These are phyloP conservation scores for Vandiemenella viatica DNA, from an alignment of 2,888 invertebrate species.

Conservation along the genomic window DNA sequence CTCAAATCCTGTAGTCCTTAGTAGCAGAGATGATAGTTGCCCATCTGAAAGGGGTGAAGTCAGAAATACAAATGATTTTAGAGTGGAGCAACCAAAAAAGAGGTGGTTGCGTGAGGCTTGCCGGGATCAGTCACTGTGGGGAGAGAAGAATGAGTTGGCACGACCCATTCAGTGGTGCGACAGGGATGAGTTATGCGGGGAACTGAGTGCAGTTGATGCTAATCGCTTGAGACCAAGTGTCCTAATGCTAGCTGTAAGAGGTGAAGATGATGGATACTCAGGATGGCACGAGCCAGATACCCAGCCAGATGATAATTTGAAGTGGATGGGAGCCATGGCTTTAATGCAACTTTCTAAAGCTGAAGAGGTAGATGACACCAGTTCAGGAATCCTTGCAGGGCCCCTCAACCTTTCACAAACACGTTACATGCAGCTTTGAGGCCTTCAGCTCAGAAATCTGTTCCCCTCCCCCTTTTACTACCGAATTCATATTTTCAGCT, in stretches of 20 bases:
- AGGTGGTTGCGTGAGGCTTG: conserved; percentile 42
- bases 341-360: conserved; percentile 38
- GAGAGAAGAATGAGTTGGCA: conserved; percentile 30
- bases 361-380: conserved; percentile 1
- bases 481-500: too few species aligned
- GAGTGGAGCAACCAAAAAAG: conserved; percentile 36
- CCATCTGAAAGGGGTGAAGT: conserved; percentile 4
- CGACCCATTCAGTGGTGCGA: conserved; percentile 35
- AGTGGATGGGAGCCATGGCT: conserved; percentile 45
- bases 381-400: background rate
- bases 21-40: conserved; percentile 6
- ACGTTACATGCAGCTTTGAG: conserved; percentile 13
- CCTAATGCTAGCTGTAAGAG: conserved; percentile 25
- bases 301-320: conserved; percentile 28
- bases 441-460: background rate
- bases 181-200: conserved; percentile 9
- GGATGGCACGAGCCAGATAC: conserved; percentile 13
- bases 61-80: conserved; percentile 6
- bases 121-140: conserved; percentile 25
- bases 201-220: conserved; percentile 19
- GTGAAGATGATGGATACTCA: conserved; percentile 1
- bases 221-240: conserved; percentile 39
- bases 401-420: conserved; percentile 14
- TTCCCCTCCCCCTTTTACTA: too few species aligned
- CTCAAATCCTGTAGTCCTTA: background rate